Evolutionary conservation across 2,888 invertebrate species (phyloP).

Genomic region (Diaphora mendica): DNA sequence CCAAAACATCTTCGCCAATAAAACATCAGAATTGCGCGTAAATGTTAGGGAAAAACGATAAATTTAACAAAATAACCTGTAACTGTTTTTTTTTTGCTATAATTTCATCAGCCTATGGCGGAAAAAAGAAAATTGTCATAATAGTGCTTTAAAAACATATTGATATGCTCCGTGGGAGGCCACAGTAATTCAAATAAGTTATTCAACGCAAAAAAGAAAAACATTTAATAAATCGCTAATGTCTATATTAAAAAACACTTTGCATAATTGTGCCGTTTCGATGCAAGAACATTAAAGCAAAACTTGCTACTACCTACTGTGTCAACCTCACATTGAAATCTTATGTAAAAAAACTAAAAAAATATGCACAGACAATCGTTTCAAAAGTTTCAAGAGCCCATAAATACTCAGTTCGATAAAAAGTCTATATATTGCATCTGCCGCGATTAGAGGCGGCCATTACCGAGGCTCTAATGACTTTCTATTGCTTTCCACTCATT

Average conservation of each 20-base stretch:
- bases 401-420: slow-evolving; percentile 44
- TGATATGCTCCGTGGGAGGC: not conserved
- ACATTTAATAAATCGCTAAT: slow-evolving; percentile 37
- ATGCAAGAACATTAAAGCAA: slow-evolving; percentile 31
- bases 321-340: slow-evolving; percentile 16
- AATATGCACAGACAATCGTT: slow-evolving; percentile 40
- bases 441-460: slow-evolving; percentile 41
- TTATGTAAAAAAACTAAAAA: slow-evolving; percentile 31
- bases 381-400: slow-evolving; percentile 41
- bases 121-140: slow-evolving; percentile 20
- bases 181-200: slow-evolving; percentile 19
- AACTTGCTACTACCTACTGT: slow-evolving; percentile 16
- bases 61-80: slow-evolving; percentile 31
- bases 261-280: slow-evolving; percentile 40
- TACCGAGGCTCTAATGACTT: slow-evolving; percentile 53
- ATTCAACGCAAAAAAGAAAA: slow-evolving; percentile 17
- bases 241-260: slow-evolving; percentile 41
- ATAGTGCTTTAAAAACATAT: not conserved
- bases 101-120: slow-evolving; percentile 23
- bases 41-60: slow-evolving; percentile 26
- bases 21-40: slow-evolving; percentile 24
- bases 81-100: slow-evolving; percentile 28
- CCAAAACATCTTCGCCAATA: slow-evolving; percentile 45
- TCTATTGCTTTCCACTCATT: slow-evolving; percentile 56
- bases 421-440: slow-evolving; percentile 50